phyloP scores from a whole-genome alignment of 1,140 invertebrate genomes.

The Centruroides sculpturatus region DNA sequence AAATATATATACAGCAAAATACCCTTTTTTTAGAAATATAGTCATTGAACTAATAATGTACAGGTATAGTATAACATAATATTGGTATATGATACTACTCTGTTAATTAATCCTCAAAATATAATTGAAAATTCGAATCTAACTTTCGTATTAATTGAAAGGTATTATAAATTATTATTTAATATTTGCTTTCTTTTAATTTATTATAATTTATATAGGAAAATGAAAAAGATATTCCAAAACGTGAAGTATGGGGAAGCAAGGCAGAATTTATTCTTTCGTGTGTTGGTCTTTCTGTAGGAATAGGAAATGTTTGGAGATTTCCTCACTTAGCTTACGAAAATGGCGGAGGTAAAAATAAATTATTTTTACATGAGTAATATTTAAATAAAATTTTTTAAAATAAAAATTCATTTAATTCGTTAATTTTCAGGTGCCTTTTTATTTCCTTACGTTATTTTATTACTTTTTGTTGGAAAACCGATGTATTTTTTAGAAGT shows the following conservation, averaged over 20 bases:
- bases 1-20: too few relatives aligned
- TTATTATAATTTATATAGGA: too few relatives aligned
- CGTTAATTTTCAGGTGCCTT: constrained; percentile 51
- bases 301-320: constrained; percentile 19
- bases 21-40: too few relatives aligned
- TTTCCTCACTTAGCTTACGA: constrained; percentile 32
- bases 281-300: constrained; percentile 25
- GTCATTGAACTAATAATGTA: too few relatives aligned
- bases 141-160: too few relatives aligned
- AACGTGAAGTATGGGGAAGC: constrained; percentile 23
- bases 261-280: constrained; percentile 27
- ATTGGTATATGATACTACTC: too few relatives aligned
- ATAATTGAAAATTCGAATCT: too few relatives aligned
- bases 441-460: constrained; percentile 85
- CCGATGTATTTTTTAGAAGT: constrained; percentile 35
- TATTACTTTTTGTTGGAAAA: constrained; percentile 40
- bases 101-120: too few relatives aligned
- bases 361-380: not conserved
- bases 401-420: not conserved
- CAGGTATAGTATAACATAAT: too few relatives aligned
- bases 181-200: too few relatives aligned
- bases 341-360: constrained; percentile 23
- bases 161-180: too few relatives aligned
- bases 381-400: not conserved
- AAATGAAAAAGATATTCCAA: not conserved